Base-by-base conservation (phyloP, 1,140 invertebrate species). In the Augochlora pura region DNA sequence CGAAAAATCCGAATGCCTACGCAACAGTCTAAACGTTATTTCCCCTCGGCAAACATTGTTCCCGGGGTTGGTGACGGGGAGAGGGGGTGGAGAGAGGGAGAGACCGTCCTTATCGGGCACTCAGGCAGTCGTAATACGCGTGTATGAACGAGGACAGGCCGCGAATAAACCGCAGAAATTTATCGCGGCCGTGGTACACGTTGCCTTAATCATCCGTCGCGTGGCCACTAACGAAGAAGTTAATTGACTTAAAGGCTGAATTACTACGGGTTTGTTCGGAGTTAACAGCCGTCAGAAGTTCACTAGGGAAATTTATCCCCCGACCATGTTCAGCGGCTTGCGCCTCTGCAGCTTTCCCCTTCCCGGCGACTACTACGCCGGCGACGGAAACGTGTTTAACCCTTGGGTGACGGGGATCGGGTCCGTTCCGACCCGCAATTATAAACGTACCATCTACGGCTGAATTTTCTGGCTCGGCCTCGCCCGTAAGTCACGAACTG, bases 201-300 rank as follows among this genome's bases (percentile, higher is more conserved):
- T 49, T 23, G 62, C 69, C 69, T 73, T 79, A 79, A 79, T 79
- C 60, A 64, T 74, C 70, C 46, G 70, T 77, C 64, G 64, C 57
- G 76, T 64, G 64, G 68, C 32, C 70, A 64, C 16, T 57, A 62
- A 70, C 79, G 75, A 69, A 71, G 68, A 70, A 78, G 67, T 78
- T 79, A 77, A 68, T 69, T 79, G 67, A 79, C 77, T 79, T 79
- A 79, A 79, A 65, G 77, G 77, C 69, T 73, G 77, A 73, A 79
- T 79, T 79, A 79, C 77, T 42, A 52, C 23, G 60, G 77, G 69
- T 79, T 79, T 65, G 70, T 65, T 73, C 60, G 69, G 2, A 79
- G 70, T 27, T 79, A 73, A 79, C 77, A 73, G 70, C 25, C 60
- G 70, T 73, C 77, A 73, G 77, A 57, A 59, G 32, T 73, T 65